These are phyloP conservation scores for Anolis carolinensis DNA, from an alignment of 2,113 vertebrate species.

Conservation along the genomic window DNA sequence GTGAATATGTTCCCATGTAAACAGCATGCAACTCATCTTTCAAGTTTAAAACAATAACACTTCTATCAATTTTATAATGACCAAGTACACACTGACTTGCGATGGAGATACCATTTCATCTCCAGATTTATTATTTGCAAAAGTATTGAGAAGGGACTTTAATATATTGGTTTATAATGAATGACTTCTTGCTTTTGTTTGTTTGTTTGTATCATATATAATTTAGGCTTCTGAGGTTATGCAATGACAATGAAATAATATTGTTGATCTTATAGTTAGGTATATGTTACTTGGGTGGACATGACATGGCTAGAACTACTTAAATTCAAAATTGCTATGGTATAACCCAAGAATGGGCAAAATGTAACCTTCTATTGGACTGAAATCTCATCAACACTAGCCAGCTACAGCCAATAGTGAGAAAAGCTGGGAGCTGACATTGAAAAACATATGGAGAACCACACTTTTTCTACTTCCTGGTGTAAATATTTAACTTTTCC, in stretches of 20 bases:
- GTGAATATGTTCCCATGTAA: conserved; percentile 5
- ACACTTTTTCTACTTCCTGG: neutral
- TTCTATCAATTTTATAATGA: neutral
- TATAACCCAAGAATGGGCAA: neutral
- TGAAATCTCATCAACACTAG: too few species aligned
- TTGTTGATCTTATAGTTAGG: conserved; percentile 42
- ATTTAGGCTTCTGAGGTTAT: conserved; percentile 44
- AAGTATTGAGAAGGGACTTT: conserved; percentile 45
- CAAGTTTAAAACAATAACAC: neutral
- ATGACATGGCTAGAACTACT: conserved; percentile 46
- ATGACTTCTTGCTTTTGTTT: conserved; percentile 37
- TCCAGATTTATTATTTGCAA: conserved; percentile 46
- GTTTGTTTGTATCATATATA: conserved; percentile 40
- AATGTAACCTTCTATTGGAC: too few species aligned
- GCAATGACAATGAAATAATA: conserved; percentile 35
- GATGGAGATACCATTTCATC: neutral
- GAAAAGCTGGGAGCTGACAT: too few species aligned
- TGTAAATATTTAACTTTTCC: conserved; percentile 13
- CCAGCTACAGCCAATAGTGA: too few species aligned
- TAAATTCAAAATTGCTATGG: conserved; percentile 49
- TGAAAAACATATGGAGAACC: too few species aligned
- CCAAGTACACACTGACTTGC: neutral
- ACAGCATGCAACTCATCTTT: neutral
- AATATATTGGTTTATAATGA: conserved; percentile 22
- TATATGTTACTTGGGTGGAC: conserved; percentile 48